A percentile compares a stretch with the other conserved stretches of the same genome.
These are phyloP conservation scores for Ophion obscuratus DNA, from an alignment of 2,888 invertebrate species.

Conservation along the genomic window DNA sequence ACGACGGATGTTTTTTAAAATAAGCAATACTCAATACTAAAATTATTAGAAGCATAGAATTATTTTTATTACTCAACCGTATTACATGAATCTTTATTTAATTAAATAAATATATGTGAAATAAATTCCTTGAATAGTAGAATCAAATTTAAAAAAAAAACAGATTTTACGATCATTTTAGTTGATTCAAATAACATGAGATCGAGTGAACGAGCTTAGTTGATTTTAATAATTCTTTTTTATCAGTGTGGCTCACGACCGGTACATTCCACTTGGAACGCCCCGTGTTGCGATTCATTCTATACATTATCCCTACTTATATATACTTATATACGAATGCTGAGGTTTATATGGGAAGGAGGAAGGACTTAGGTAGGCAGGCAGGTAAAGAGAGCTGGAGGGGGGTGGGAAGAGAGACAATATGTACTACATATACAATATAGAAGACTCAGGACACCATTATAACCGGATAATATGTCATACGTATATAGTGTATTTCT, in stretches of 20 bases:
- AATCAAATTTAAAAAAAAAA: too few relatives aligned
- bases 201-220: not conserved
- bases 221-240: not conserved
- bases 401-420: too few relatives aligned
- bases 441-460: slow-evolving; percentile 42
- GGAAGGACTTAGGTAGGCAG: too few relatives aligned
- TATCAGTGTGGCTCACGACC: not conserved
- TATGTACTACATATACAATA: slow-evolving; percentile 9
- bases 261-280: not conserved
- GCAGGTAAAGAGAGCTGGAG: too few relatives aligned
- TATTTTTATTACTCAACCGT: too few relatives aligned
- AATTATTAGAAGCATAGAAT: too few relatives aligned
- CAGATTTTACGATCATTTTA: not conserved
- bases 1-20: too few relatives aligned
- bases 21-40: too few relatives aligned
- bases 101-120: not conserved
- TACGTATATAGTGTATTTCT: slow-evolving; percentile 12
- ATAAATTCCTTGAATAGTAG: too few relatives aligned
- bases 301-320: not conserved
- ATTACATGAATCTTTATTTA: too few relatives aligned
- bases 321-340: slow-evolving; percentile 1
- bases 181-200: not conserved
- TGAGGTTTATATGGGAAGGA: not conserved
- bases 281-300: not conserved
- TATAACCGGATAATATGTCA: slow-evolving; percentile 56